These are phyloP conservation scores for Caenorhabditis sp. DNA, from an alignment of 2,888 invertebrate genomes.

Conservation along the genomic window DNA sequence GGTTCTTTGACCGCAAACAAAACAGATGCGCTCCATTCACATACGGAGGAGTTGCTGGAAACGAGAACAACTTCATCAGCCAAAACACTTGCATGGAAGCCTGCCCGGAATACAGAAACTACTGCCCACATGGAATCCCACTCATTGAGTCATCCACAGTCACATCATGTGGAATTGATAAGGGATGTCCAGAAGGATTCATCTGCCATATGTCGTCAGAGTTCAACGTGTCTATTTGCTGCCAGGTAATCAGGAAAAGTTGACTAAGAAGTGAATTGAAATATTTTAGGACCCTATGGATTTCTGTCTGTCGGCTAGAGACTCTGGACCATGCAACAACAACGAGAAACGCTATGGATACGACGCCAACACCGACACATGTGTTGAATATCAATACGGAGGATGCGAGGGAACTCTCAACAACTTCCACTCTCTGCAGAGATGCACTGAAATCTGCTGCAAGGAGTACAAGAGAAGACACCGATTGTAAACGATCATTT, in stretches of 20 bases:
- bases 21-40: slow-evolving; percentile 78
- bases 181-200: slow-evolving; percentile 79
- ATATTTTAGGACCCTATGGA: slow-evolving; percentile 77
- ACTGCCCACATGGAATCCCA: slow-evolving; percentile 82
- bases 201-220: slow-evolving; percentile 81
- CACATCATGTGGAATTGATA: slow-evolving; percentile 78
- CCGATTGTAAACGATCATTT: slow-evolving; percentile 49
- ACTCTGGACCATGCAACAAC: slow-evolving; percentile 78
- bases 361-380: slow-evolving; percentile 77
- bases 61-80: slow-evolving; percentile 82
- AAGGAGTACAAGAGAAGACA: slow-evolving; percentile 78
- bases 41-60: slow-evolving; percentile 79
- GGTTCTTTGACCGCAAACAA: slow-evolving; percentile 77
- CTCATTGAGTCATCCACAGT: slow-evolving; percentile 73
- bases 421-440: slow-evolving; percentile 79
- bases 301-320: slow-evolving; percentile 80
- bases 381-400: slow-evolving; percentile 80
- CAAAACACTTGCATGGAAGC: slow-evolving; percentile 72
- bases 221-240: slow-evolving; percentile 79
- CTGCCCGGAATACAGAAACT: slow-evolving; percentile 76
- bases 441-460: slow-evolving; percentile 82
- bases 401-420: slow-evolving; percentile 82
- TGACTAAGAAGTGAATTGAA: too few species aligned
- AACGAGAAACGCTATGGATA: slow-evolving; percentile 78
- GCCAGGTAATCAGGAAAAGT: too few species aligned